A percentile compares a stretch with the other conserved stretches of the same genome.
Conservation (phyloP, 2,797 vertebrate species). For the Lerista edwardsae region DNA sequence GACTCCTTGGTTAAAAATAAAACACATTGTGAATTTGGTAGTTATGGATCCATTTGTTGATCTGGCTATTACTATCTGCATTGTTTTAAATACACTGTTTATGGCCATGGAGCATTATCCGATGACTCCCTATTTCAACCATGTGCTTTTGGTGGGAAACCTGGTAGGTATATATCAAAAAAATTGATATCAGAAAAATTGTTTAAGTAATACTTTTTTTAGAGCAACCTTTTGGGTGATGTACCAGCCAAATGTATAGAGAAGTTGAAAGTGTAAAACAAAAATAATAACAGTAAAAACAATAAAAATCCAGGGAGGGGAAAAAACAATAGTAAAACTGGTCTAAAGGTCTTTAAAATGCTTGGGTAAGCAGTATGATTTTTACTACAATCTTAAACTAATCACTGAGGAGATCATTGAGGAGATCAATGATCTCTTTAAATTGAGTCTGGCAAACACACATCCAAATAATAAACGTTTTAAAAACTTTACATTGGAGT, state of each 20-base stretch:
- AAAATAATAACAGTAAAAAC: background rate
- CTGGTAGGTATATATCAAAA: constrained; percentile 79
- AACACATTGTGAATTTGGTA: constrained; percentile 83
- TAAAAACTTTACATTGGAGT: background rate
- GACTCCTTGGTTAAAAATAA: constrained; percentile 89
- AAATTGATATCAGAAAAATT: constrained; percentile 4
- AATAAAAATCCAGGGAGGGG: too few relatives aligned
- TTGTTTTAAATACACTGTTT: constrained; percentile 95
- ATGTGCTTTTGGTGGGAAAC: constrained; percentile 86
- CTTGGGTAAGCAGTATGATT: background rate
- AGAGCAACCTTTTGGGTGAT: background rate
- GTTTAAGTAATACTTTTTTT: background rate
- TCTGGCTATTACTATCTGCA: constrained; percentile 94
- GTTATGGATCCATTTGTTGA: constrained; percentile 97
- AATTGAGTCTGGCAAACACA: background rate
- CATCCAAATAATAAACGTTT: background rate
- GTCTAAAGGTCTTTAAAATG: background rate
- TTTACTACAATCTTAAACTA: background rate
- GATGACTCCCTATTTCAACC: constrained; percentile 76
- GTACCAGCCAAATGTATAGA: too few relatives aligned
- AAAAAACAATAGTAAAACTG: background rate
- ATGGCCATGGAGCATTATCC: constrained; percentile 97
- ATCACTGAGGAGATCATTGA: background rate
- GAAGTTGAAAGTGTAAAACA: background rate
- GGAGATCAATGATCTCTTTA: background rate